These are phyloP conservation scores for Morpho helenor DNA, from an alignment of 2,888 invertebrate genomes.

Conservation along the genomic window DNA sequence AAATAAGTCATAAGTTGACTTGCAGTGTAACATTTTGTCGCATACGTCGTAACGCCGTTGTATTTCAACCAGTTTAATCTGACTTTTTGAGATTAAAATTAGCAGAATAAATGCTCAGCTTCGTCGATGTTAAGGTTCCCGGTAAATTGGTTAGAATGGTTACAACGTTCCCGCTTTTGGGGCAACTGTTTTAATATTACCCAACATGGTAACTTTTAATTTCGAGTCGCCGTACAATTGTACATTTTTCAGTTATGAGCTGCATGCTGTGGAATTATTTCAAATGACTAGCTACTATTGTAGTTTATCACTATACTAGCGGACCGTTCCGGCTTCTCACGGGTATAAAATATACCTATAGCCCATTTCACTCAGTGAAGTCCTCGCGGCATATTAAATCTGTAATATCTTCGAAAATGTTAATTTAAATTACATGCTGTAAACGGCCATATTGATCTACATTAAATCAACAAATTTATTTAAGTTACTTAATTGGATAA, in stretches of 20 bases:
- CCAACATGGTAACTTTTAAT: constrained; percentile 22
- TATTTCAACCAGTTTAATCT: constrained; percentile 5
- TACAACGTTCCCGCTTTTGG: constrained; percentile 5
- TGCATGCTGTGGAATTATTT: constrained; percentile 8
- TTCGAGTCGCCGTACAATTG: constrained; percentile 18
- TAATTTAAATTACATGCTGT: no score
- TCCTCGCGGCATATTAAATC: no score
- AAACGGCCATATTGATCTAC: no score
- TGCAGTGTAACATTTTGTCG: no score
- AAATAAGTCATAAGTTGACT: no score
- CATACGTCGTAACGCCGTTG: background rate
- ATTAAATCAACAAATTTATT: no score
- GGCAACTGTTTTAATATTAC: constrained; percentile 25
- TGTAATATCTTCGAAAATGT: no score
- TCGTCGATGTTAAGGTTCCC: constrained; percentile 10
- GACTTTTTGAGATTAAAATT: constrained; percentile 3
- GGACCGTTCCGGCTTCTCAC: no score
- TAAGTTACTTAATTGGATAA: no score
- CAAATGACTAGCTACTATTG: background rate
- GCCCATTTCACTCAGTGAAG: no score
- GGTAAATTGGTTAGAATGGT: constrained; percentile 21
- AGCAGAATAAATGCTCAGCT: background rate
- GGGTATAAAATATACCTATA: no score
- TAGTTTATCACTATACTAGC: no score
- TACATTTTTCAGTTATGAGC: constrained; percentile 13